phyloP scores from a whole-genome alignment of 2,888 invertebrate genomes.

The Sesia bembeciformis region DNA sequence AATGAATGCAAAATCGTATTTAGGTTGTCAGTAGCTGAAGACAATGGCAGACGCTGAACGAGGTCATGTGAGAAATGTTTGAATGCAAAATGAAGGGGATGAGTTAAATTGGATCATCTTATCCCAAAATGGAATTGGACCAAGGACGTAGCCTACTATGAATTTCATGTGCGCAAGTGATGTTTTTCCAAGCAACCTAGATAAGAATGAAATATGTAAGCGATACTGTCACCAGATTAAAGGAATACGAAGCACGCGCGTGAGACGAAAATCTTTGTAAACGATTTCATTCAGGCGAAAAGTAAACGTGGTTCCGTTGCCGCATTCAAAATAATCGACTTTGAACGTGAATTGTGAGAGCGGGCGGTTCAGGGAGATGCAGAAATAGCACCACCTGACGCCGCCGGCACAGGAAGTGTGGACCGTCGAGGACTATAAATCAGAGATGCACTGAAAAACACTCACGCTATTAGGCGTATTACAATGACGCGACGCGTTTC shows the following conservation, averaged over 20 bases:
- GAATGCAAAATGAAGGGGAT: conserved; percentile 24
- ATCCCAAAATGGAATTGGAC: conserved; percentile 31
- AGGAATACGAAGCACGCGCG: no score
- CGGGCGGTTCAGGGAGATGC: conserved; percentile 52
- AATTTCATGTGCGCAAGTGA: not conserved
- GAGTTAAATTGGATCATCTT: conserved; percentile 37
- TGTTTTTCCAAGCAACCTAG: not conserved
- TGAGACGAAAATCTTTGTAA: conserved; percentile 2
- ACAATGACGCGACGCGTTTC: no score
- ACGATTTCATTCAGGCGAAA: conserved; percentile 20
- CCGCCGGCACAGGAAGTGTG: conserved; percentile 49
- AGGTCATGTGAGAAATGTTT: conserved; percentile 50
- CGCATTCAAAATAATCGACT: conserved; percentile 51
- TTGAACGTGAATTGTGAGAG: conserved; percentile 55
- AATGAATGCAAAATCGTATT: conserved; percentile 35
- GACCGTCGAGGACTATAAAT: conserved; percentile 21
- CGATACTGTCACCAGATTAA: not conserved
- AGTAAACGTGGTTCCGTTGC: conserved; percentile 20
- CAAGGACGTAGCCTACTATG: conserved; percentile 20
- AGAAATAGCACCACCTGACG: conserved; percentile 61
- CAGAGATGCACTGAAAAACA: not conserved
- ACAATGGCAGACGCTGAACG: conserved; percentile 35
- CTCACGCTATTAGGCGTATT: no score
- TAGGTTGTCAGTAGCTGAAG: conserved; percentile 39
- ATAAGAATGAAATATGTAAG: not conserved